Conservation (phyloP, 2,888 invertebrate species). For the Gibbula magus region DNA sequence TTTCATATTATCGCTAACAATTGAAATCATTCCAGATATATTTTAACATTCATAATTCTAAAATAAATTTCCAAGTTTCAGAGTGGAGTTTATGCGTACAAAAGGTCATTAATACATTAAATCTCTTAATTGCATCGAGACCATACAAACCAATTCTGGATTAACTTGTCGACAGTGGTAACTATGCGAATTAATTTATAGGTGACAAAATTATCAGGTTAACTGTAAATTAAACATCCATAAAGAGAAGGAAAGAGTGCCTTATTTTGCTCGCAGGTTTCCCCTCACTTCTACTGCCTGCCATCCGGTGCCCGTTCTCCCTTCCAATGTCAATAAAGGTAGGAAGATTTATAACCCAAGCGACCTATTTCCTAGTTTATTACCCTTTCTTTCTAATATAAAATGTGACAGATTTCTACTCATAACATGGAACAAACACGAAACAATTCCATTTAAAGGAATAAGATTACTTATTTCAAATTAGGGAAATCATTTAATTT, state of each 20-base stretch:
- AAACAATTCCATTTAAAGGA: neutral
- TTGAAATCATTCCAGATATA: too few species aligned
- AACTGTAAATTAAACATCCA: constrained; percentile 3
- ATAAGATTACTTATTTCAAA: too few species aligned
- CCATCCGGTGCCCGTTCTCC: neutral
- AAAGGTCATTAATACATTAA: too few species aligned
- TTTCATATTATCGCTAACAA: too few species aligned
- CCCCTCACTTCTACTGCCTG: neutral
- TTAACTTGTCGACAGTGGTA: too few species aligned
- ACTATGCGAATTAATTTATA: too few species aligned
- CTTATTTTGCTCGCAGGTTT: neutral
- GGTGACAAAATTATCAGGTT: neutral
- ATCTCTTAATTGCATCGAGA: too few species aligned
- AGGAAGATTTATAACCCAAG: constrained; percentile 12
- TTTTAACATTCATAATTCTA: too few species aligned
- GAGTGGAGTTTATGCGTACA: too few species aligned
- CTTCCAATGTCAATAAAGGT: neutral
- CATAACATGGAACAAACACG: neutral
- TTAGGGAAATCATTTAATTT: too few species aligned
- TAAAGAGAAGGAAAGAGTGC: neutral
- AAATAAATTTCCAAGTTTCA: too few species aligned
- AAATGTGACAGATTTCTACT: constrained; percentile 1
- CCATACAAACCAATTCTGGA: too few species aligned
- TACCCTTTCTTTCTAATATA: neutral
- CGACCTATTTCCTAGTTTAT: constrained; percentile 15